Evolutionary conservation across 2,888 invertebrate genomes (phyloP).

Genomic region (Anarsia innoxiella): DNA sequence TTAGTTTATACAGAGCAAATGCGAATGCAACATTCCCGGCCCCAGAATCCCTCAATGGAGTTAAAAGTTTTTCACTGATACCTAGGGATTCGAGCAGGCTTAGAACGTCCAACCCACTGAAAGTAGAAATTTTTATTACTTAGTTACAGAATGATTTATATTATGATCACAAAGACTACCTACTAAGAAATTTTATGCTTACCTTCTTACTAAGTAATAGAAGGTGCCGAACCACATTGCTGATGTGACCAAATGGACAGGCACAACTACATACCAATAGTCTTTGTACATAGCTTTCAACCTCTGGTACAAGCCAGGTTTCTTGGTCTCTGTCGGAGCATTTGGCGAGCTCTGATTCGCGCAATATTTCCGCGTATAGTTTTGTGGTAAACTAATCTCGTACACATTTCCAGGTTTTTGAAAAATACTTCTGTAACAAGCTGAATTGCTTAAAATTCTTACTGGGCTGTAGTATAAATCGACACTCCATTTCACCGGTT

Average conservation of each 20-base stretch:
- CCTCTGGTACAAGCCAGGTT: slow-evolving; percentile 81
- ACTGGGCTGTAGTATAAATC: slow-evolving; percentile 30
- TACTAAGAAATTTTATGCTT: slow-evolving; percentile 22
- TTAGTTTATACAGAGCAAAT: slow-evolving; percentile 94
- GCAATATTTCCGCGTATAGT: too few species aligned
- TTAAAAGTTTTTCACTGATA: slow-evolving; percentile 85
- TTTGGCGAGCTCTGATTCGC: background rate
- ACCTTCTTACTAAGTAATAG: slow-evolving; percentile 92
- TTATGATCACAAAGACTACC: background rate
- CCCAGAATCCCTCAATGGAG: slow-evolving; percentile 83
- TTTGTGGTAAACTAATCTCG: too few species aligned
- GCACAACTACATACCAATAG: slow-evolving; percentile 97
- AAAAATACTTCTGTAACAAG: slow-evolving; percentile 32
- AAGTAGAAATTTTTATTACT: slow-evolving; percentile 30
- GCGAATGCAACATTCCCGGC: slow-evolving; percentile 94
- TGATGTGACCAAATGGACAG: slow-evolving; percentile 94
- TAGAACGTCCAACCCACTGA: slow-evolving; percentile 94
- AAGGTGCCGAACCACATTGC: slow-evolving; percentile 91
- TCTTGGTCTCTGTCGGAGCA: slow-evolving; percentile 25
- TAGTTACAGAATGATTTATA: background rate
- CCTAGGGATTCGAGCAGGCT: slow-evolving; percentile 84
- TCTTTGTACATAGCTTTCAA: slow-evolving; percentile 95
- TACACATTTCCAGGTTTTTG: background rate
- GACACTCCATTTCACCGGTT: slow-evolving; percentile 49
- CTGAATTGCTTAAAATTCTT: slow-evolving; percentile 39